Conservation (phyloP, 2,888 invertebrate genomes). For the Agonopterix subpropinquella region DNA sequence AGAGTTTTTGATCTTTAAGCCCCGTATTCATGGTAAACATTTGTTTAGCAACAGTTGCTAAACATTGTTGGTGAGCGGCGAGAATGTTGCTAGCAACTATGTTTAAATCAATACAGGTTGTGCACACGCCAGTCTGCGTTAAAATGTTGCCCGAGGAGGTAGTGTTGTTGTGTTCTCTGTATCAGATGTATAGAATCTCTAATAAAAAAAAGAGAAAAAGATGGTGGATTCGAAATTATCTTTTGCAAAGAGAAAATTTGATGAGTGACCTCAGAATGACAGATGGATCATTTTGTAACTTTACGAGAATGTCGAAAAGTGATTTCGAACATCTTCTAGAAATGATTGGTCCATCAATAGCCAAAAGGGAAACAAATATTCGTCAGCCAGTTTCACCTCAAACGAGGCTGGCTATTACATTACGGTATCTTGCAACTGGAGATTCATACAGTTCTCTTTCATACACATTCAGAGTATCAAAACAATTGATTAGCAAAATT, state of each 20-base stretch:
- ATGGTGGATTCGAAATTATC: slow-evolving; percentile 16
- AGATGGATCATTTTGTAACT: slow-evolving; percentile 20
- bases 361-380: slow-evolving; percentile 17
- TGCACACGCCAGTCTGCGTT: no score
- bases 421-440: background rate
- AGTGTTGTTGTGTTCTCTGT: slow-evolving; percentile 8
- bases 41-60: no score
- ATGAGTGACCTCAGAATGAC: slow-evolving; percentile 17
- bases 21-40: no score
- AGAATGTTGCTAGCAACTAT: no score
- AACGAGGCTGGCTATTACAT: background rate
- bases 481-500: no score
- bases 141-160: no score
- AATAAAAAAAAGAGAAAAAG: slow-evolving; percentile 15
- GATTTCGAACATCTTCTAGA: slow-evolving; percentile 21
- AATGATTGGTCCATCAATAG: slow-evolving; percentile 7
- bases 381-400: slow-evolving; percentile 17
- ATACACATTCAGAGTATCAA: no score
- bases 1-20: background rate
- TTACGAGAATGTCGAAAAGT: slow-evolving; percentile 20
- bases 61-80: no score
- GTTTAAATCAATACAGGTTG: no score
- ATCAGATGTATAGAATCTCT: slow-evolving; percentile 9
- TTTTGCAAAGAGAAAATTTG: slow-evolving; percentile 18
- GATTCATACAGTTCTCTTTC: no score